Base-by-base conservation (phyloP, 2,797 vertebrate species). In the Sphenodon punctatus region DNA sequence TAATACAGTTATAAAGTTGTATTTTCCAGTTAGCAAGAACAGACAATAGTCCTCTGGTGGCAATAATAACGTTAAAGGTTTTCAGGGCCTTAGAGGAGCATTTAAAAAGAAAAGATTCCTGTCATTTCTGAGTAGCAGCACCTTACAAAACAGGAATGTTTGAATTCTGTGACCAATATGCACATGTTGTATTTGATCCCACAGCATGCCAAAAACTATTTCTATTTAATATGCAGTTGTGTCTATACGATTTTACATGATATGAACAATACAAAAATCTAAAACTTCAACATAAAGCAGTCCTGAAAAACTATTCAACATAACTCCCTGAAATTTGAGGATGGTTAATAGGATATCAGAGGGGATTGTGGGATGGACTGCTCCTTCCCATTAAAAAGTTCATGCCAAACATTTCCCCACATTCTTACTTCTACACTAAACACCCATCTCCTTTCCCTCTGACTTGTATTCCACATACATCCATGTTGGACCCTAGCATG, bases 11-110 rank as follows among this genome's bases (percentile, higher is more conserved):
- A 76, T 48, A 86, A 75, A 80, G 23, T 75, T 79, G 8, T 32
- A 68, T 73, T 83, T 90, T 82, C 38, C 67, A 82, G 67, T 85
- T 80, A 84, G 64, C 43, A 86, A 85, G 85, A 86, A 82, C 64
- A 64, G 41, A 14, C 42, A 36, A 42, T 11, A 60, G 76, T 86
- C 55, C 8, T 81, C 46, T 69, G 58, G 36, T 32, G 34, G 20
- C 22, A 61, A 12, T 86, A 81, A 67, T 61, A 67, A 20, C 66
- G 48, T 46, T 76, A 60, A 70, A 80, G 74, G 46, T 56, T 80
- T 89, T 78, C 51, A 36, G 78, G 82, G 55, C 17, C 67, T n/a
- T n/a, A n/a, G n/a, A n/a, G n/a, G n/a, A n/a, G n/a, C n/a, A n/a
- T n/a, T n/a, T n/a, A n/a, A n/a, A n/a, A n/a, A n/a, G n/a, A n/a